Base-by-base conservation (phyloP, 1,140 invertebrate genomes). In the Brachionus paranguensis region DNA sequence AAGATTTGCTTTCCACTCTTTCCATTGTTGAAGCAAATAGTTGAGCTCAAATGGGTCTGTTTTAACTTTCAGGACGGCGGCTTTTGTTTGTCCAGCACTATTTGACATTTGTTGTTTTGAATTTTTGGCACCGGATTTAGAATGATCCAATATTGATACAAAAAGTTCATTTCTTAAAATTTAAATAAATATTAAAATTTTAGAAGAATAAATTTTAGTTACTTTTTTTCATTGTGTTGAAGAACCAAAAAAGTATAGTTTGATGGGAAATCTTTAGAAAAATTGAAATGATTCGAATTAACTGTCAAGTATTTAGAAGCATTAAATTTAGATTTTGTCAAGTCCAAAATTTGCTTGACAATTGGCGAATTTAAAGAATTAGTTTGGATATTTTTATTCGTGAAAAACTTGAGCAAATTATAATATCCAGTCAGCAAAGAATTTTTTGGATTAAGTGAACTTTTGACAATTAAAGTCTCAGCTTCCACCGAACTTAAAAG, bases 1-100 rank as follows among this genome's bases (percentile, higher is more conserved):
- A 29, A 81, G 60, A 45, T 64, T 81, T 12, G 78, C 17, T 47
- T 81, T 81, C 78, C 78, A 81, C 2, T 81, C 78, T 81, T 81
- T 81, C 78, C 78, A 81, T 68, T 81, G 78, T 47, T 81, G 78
- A 20, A 43, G 20, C 33, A 81, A 37, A 81, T 81, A 68, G 33
- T 43, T 68, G 0, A 81, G 14, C 17, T 81, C 78, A 24, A 81
- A 81, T 12, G 78, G 78, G 11, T 81, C 78, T 12, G 53, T 81
- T 81, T 81, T 81, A 3, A 81, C 20, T 65, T 65, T 81, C 12
- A 81, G 20, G 37, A 24, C 24, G 3, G 50, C 27, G 20, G 78
- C 78, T 81, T 47, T 81, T 14, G 50, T 41, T 50, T 50, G 41
- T 27, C 72, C 43, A 41, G 68, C 11, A 72, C n/a, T 72, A 17